Base-by-base conservation (phyloP, 2,888 invertebrate species). In the Laspeyria flexula region DNA sequence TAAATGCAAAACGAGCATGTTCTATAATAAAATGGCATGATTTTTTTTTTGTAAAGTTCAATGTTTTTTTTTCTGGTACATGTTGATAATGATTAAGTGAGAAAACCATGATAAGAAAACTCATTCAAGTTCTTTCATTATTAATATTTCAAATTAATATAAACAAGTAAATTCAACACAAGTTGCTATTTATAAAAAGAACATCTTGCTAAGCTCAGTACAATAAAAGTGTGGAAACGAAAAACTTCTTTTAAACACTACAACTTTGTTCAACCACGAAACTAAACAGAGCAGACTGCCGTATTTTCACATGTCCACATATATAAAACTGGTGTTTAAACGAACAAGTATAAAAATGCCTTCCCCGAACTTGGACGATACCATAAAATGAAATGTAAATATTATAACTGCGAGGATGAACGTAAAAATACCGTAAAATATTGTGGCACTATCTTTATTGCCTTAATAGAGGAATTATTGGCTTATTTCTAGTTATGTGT, bases 381-480 rank as follows among this genome's bases (percentile, higher is more conserved):
- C 58, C 49, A 73, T 80, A 77, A 79, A 82, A 75, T 67, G 66
- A 65, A 79, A 82, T 78, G 71, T 79, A 78, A 79, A 83, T 77
- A 80, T 74, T 72, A 77, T 75, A 76, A 79, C 74, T 71, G 55
- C 63, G 58, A 55, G 71, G 67, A 73, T 77, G 61, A 71, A 69
- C 74, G 71, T 81, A 82, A 83, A 81, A 79, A 64, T 63, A 65
- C 58, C 68, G 61, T 81, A 76, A 82, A 83, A 81, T 79, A 81
- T 75, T 62, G 67, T 70, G 61, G 58, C 56, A 67, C 75, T 75
- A 79, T 77, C 74, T 82, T 80, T 81, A 81, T 75, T 66, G 69
- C 65, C 66, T 43, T 70, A 77, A 72, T 74, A 79, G 73, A 65
- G 56, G 67, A 70, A 68, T 75, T 71, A 77, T 76, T 72, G 69